A percentile compares a stretch with the other conserved stretches of the same genome.
Conservation (phyloP, 2,888 invertebrate genomes). For the Acronicta leporina region DNA sequence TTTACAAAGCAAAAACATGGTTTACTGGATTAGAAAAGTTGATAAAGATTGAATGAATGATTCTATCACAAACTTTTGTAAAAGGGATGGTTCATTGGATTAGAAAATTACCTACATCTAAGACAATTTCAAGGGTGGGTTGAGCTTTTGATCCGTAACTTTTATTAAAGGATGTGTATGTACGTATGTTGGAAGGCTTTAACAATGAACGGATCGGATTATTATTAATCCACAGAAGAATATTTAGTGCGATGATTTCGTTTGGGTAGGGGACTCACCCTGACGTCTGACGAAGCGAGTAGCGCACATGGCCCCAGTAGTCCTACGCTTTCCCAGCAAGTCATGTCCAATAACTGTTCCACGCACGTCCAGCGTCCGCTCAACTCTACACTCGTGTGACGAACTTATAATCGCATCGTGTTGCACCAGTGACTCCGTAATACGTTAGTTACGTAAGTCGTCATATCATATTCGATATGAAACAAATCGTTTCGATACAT, state of each 20-base stretch:
- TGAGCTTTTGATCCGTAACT: constrained; percentile 47
- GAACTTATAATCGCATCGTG: constrained; percentile 72
- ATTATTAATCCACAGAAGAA: constrained; percentile 39
- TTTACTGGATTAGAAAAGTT: constrained; percentile 14
- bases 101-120: constrained; percentile 56
- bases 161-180: constrained; percentile 51
- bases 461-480: constrained; percentile 63
- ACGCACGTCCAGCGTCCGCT: constrained; percentile 61
- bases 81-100: constrained; percentile 45
- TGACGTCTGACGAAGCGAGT: constrained; percentile 83
- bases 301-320: constrained; percentile 87
- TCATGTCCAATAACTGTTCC: constrained; percentile 75
- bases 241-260: constrained; percentile 32
- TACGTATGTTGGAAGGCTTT: too few species aligned
- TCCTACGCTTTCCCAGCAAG: constrained; percentile 88
- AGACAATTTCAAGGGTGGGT: constrained; percentile 50
- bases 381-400: constrained; percentile 64
- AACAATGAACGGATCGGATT: constrained; percentile 24
- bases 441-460: constrained; percentile 79
- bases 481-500: constrained; percentile 67
- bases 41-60: constrained; percentile 14
- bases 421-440: constrained; percentile 76
- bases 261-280: constrained; percentile 78
- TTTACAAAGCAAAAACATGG: constrained; percentile 12
- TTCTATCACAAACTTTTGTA: constrained; percentile 10